Evolutionary conservation across 2,797 vertebrate genomes (phyloP).

Genomic region (Sebastes wilsoni): DNA sequence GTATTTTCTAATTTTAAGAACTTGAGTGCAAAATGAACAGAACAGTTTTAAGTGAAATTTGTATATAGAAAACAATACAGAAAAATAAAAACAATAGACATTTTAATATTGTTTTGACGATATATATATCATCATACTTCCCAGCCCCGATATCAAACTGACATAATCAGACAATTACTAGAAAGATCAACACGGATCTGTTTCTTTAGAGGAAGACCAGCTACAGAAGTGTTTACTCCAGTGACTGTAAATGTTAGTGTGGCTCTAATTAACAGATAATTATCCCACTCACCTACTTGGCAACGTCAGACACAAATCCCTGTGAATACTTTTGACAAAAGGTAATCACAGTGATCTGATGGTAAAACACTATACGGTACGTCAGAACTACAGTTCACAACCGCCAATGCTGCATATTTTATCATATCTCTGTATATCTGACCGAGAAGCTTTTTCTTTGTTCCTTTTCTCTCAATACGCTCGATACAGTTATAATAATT

Average conservation of each 20-base stretch:
- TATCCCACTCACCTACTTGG: neutral
- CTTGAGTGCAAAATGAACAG: too few relatives aligned
- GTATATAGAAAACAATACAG: too few relatives aligned
- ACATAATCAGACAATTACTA: neutral
- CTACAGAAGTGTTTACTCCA: neutral
- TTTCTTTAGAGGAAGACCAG: neutral
- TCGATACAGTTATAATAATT: neutral
- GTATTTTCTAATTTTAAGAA: too few relatives aligned
- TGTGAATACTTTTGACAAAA: neutral
- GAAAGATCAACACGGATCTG: neutral
- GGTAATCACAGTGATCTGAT: neutral
- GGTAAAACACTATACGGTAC: neutral
- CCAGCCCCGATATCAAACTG: neutral
- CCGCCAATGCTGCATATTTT: neutral
- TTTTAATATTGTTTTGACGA: too few relatives aligned
- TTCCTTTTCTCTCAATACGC: neutral
- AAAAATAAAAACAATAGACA: too few relatives aligned
- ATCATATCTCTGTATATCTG: too few relatives aligned
- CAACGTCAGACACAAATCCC: neutral
- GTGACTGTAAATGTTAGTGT: neutral
- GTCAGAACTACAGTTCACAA: neutral
- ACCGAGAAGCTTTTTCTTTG: too few relatives aligned
- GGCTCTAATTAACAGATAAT: neutral
- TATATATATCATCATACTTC: too few relatives aligned
- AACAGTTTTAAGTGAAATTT: too few relatives aligned